Percentiles rank a stretch among this genome's conserved stretches.
Evolutionary conservation across 2,888 invertebrate genomes (phyloP).

Genomic region (Ornithoptera alexandrae): DNA sequence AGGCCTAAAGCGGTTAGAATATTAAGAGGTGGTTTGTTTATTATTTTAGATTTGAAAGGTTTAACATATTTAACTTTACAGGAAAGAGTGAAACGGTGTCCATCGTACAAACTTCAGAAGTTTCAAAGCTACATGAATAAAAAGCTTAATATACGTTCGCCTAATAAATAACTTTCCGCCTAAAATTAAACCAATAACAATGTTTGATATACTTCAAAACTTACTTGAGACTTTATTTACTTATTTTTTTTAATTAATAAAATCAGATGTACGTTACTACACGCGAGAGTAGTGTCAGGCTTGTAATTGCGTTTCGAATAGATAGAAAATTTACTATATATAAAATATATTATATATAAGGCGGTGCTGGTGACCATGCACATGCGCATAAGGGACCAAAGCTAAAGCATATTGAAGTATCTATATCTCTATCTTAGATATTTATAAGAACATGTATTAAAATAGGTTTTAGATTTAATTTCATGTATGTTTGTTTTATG

Average conservation of each 20-base stretch:
- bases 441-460: not conserved
- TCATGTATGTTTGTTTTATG: not conserved
- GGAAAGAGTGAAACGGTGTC: slow-evolving; percentile 33
- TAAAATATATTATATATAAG: slow-evolving; percentile 9
- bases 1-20: too few species aligned
- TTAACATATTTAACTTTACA: not conserved
- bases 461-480: slow-evolving; percentile 5
- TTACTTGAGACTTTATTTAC: not conserved
- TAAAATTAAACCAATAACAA: slow-evolving; percentile 14
- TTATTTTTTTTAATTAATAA: not conserved
- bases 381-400: slow-evolving; percentile 29
- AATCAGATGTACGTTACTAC: too few species aligned
- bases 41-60: too few species aligned
- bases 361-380: slow-evolving; percentile 10
- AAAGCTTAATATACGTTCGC: slow-evolving; percentile 34
- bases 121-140: slow-evolving; percentile 40
- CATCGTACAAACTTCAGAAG: slow-evolving; percentile 34
- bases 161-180: slow-evolving; percentile 17
- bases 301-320: slow-evolving; percentile 2
- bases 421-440: too few species aligned
- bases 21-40: too few species aligned
- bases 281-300: slow-evolving; percentile 3
- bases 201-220: slow-evolving; percentile 11
- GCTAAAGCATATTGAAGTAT: slow-evolving; percentile 40
- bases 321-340: slow-evolving; percentile 8